Percentiles rank a stretch among this genome's conserved stretches.
Evolutionary conservation across 2,888 invertebrate genomes (phyloP).

Genomic region (Stenichneumon culpator): DNA sequence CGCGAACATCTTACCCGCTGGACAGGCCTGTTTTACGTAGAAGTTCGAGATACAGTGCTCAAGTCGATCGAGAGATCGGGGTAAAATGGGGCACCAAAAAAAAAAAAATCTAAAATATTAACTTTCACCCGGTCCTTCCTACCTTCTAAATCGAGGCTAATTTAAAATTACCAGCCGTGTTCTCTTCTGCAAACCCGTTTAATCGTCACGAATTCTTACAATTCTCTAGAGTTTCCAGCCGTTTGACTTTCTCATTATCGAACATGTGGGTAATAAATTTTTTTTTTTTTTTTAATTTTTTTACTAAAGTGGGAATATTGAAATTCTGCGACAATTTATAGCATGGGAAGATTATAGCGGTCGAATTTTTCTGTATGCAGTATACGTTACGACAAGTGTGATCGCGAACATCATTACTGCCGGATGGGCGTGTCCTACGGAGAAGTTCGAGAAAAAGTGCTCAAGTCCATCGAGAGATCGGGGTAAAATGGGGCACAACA

Average conservation of each 20-base stretch:
- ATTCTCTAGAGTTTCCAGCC: not conserved
- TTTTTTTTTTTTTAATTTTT: not conserved
- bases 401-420: not conserved
- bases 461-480: too few species aligned
- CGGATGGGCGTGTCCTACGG: too few species aligned
- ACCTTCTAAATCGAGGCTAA: too few species aligned
- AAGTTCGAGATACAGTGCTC: too few species aligned
- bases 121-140: too few species aligned
- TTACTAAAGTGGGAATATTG: not conserved
- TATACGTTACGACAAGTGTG: not conserved
- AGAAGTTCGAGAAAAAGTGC: too few species aligned
- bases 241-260: conserved; percentile 10
- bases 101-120: too few species aligned
- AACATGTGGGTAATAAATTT: not conserved
- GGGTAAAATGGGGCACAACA: too few species aligned
- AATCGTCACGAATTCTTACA: not conserved
- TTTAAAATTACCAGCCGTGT: not conserved
- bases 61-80: too few species aligned
- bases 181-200: conserved; percentile 22
- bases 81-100: too few species aligned
- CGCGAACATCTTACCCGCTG: not conserved
- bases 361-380: not conserved
- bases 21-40: too few species aligned
- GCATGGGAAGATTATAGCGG: conserved; percentile 24
- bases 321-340: conserved; percentile 6